These are phyloP conservation scores for Leptatherina wallacei DNA, from an alignment of 2,797 vertebrate genomes.

Conservation along the genomic window DNA sequence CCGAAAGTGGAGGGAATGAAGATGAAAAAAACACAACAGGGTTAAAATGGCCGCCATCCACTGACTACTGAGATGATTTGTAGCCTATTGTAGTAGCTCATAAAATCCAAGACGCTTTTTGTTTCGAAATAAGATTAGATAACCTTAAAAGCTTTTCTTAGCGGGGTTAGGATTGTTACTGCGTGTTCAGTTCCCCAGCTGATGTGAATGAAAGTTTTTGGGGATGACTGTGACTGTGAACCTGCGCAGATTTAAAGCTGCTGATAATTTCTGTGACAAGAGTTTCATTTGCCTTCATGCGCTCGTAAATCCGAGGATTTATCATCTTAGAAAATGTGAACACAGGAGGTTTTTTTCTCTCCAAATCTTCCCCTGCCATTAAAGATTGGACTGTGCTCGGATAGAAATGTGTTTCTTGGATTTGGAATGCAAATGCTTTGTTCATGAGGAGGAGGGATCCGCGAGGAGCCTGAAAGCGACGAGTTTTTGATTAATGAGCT, in stretches of 20 bases:
- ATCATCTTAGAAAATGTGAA: slow-evolving; percentile 61
- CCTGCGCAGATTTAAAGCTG: slow-evolving; percentile 37
- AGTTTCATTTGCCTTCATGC: slow-evolving; percentile 56
- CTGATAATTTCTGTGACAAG: slow-evolving; percentile 49
- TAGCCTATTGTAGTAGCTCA: slow-evolving; percentile 39
- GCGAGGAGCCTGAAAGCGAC: slow-evolving; percentile 87
- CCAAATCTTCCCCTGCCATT: slow-evolving; percentile 51
- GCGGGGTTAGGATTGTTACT: background rate
- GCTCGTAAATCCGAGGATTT: slow-evolving; percentile 66
- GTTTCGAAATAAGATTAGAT: slow-evolving; percentile 18
- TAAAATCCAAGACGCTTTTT: slow-evolving; percentile 27
- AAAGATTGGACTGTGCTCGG: slow-evolving; percentile 77
- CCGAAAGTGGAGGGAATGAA: slow-evolving; percentile 22
- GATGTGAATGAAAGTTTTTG: slow-evolving; percentile 32
- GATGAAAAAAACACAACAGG: slow-evolving; percentile 52
- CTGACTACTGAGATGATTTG: slow-evolving; percentile 63
- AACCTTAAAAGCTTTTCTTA: slow-evolving; percentile 14
- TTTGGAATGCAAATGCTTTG: slow-evolving; percentile 90
- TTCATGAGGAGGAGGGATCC: slow-evolving; percentile 87
- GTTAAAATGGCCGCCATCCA: slow-evolving; percentile 79
- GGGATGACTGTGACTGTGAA: slow-evolving; percentile 24
- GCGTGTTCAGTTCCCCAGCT: slow-evolving; percentile 8
- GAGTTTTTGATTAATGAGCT: slow-evolving; percentile 94
- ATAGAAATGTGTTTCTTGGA: slow-evolving; percentile 88
- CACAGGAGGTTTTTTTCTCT: slow-evolving; percentile 25